Conservation (phyloP, 2,888 invertebrate genomes). For the Eudemis profundana region DNA sequence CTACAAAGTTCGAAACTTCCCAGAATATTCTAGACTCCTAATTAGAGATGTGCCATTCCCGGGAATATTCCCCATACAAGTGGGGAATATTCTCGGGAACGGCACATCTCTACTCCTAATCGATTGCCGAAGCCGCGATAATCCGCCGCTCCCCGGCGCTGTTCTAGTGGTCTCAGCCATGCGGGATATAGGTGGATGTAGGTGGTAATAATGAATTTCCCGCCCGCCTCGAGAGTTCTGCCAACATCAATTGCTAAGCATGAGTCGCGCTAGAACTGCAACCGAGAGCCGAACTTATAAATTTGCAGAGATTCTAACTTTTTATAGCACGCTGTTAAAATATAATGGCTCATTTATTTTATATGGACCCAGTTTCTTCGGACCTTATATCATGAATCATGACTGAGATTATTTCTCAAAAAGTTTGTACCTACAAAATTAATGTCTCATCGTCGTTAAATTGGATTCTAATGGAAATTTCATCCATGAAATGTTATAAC, state of each 20-base stretch:
- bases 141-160: slow-evolving; percentile 11
- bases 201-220: slow-evolving; percentile 40
- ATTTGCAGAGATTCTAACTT: neutral
- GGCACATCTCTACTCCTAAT: too few species aligned
- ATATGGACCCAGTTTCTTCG: slow-evolving; percentile 3
- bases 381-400: slow-evolving; percentile 11
- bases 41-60: too few species aligned
- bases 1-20: slow-evolving; percentile 1
- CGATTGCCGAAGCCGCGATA: slow-evolving; percentile 10
- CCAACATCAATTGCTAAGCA: slow-evolving; percentile 37
- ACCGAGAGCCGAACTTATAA: slow-evolving; percentile 11
- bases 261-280: slow-evolving; percentile 15
- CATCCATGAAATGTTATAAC: too few species aligned
- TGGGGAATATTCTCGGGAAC: too few species aligned
- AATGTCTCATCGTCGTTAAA: neutral
- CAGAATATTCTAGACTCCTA: slow-evolving; percentile 18
- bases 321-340: neutral
- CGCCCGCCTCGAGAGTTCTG: slow-evolving; percentile 28
- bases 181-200: slow-evolving; percentile 17
- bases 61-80: too few species aligned
- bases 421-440: slow-evolving; percentile 4
- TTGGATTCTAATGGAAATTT: too few species aligned
- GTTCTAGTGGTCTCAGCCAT: slow-evolving; percentile 28
- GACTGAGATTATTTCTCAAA: slow-evolving; percentile 11
- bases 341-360: slow-evolving; percentile 12